These are phyloP conservation scores for Eristalinus aeneus DNA, from an alignment of 2,888 invertebrate species.

Conservation along the genomic window DNA sequence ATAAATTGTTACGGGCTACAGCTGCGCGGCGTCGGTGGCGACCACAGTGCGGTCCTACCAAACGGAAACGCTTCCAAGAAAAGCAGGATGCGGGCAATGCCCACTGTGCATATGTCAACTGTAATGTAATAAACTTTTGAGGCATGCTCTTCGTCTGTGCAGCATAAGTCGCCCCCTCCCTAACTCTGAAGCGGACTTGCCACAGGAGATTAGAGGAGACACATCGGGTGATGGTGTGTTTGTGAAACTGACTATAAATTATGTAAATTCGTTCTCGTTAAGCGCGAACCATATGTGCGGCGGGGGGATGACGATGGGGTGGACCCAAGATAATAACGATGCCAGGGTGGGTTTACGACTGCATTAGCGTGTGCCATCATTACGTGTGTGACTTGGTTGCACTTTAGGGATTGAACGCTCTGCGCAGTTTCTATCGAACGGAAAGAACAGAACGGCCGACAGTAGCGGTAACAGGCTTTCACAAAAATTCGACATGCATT, in stretches of 20 bases:
- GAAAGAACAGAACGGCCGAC: not conserved
- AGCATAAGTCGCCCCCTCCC: not conserved
- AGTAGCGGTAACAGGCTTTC: too few species aligned
- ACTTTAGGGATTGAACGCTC: constrained; percentile 12
- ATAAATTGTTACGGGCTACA: constrained; percentile 45
- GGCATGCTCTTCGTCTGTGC: constrained; percentile 34
- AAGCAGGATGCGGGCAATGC: not conserved
- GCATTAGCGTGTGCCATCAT: constrained; percentile 51
- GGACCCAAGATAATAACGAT: constrained; percentile 46
- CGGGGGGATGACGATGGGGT: not conserved
- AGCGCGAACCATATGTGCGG: constrained; percentile 51
- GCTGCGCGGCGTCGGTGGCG: not conserved
- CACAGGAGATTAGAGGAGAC: not conserved
- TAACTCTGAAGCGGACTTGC: not conserved
- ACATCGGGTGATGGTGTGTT: constrained; percentile 6
- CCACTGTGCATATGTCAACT: constrained; percentile 57
- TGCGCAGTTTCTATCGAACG: not conserved
- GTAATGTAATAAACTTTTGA: constrained; percentile 59
- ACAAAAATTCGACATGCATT: not conserved
- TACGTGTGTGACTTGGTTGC: not conserved
- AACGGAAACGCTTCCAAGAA: constrained; percentile 12
- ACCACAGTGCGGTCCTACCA: not conserved
- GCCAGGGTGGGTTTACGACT: constrained; percentile 51
- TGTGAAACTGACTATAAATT: constrained; percentile 61
- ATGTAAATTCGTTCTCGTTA: constrained; percentile 61